phyloP scores from a whole-genome alignment of 1,140 invertebrate genomes.

The Listronotus bonariensis region DNA sequence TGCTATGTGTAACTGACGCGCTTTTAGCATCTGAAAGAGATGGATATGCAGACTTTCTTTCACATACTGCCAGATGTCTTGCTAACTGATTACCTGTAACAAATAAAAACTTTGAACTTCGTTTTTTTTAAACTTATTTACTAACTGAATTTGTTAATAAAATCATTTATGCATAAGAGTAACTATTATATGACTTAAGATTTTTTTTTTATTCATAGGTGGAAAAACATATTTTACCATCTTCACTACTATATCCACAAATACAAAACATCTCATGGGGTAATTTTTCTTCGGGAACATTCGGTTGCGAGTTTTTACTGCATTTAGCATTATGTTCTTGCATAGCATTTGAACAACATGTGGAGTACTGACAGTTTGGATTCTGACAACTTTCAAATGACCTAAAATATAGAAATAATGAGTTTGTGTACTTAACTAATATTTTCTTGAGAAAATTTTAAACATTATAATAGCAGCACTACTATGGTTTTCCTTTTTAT shows the following conservation, averaged over 20 bases:
- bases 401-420: slow-evolving; percentile 55
- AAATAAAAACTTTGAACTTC: neutral
- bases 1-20: slow-evolving; percentile 61
- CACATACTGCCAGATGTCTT: slow-evolving; percentile 66
- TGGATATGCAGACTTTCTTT: slow-evolving; percentile 66
- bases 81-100: slow-evolving; percentile 67
- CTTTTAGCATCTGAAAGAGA: slow-evolving; percentile 62
- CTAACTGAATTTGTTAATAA: neutral
- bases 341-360: slow-evolving; percentile 76
- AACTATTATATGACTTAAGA: neutral
- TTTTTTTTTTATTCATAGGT: no score
- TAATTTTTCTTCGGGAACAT: slow-evolving; percentile 59
- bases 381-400: slow-evolving; percentile 71
- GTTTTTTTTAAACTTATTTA: neutral
- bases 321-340: slow-evolving; percentile 69
- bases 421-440: no score
- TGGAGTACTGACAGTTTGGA: slow-evolving; percentile 71
- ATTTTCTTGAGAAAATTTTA: no score
- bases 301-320: slow-evolving; percentile 60
- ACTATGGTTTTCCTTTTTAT: no score
- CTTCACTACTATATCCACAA: slow-evolving; percentile 71
- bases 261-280: slow-evolving; percentile 70
- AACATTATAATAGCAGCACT: no score
- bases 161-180: neutral
- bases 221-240: slow-evolving; percentile 59